Percentiles rank a stretch among this genome's conserved stretches.
phyloP scores from a whole-genome alignment of 2,888 invertebrate species.

The Petrolisthes manimaculis region DNA sequence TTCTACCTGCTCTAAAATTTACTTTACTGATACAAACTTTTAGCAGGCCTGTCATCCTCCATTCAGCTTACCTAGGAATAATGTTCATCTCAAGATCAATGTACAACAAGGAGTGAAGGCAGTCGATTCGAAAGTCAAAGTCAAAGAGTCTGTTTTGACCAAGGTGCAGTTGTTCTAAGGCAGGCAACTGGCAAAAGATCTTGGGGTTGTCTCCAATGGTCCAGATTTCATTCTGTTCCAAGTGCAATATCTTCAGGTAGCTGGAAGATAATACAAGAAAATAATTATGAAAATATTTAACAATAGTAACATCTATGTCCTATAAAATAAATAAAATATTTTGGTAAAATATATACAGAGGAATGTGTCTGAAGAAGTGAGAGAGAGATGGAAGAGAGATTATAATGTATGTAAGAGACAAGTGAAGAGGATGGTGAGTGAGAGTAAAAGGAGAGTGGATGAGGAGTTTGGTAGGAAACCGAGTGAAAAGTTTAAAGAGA shows the following conservation, averaged over 20 bases:
- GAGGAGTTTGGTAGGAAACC: too few species aligned
- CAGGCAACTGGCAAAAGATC: slow-evolving; percentile 78
- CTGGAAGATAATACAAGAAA: slow-evolving; percentile 76
- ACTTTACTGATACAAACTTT: too few species aligned
- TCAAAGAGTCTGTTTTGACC: slow-evolving; percentile 73
- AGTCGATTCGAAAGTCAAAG: slow-evolving; percentile 78
- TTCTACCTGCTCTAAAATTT: too few species aligned
- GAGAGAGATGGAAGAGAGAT: too few species aligned
- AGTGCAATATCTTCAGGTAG: slow-evolving; percentile 78
- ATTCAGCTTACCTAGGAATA: slow-evolving; percentile 69
- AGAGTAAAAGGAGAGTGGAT: too few species aligned
- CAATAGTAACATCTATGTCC: background rate
- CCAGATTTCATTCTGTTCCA: slow-evolving; percentile 83
- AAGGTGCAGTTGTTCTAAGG: slow-evolving; percentile 78
- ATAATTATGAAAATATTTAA: background rate
- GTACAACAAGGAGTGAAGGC: slow-evolving; percentile 77
- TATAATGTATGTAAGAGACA: too few species aligned
- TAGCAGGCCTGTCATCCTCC: too few species aligned
- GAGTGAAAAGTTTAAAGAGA: too few species aligned
- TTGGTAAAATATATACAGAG: too few species aligned
- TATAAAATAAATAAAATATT: too few species aligned
- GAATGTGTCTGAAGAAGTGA: too few species aligned
- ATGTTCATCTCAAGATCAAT: slow-evolving; percentile 80
- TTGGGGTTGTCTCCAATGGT: slow-evolving; percentile 54
- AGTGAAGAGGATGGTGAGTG: too few species aligned